Evolutionary conservation across 1,140 invertebrate species (phyloP).

Genomic region (Zaprionus inermis): DNA sequence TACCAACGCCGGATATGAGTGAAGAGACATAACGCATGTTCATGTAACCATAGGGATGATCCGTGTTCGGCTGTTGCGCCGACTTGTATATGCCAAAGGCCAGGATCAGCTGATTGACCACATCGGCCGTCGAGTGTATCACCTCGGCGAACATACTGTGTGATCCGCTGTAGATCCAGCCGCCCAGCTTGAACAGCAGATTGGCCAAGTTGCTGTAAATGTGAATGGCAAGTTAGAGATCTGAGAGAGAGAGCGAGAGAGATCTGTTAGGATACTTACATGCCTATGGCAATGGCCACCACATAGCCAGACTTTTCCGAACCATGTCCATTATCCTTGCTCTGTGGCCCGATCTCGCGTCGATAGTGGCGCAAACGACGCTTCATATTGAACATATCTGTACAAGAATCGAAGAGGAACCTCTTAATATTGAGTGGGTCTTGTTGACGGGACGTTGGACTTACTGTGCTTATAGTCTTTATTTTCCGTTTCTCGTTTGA

Average conservation of each 20-base stretch:
- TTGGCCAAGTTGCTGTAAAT: slow-evolving; percentile 93
- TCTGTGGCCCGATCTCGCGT: slow-evolving; percentile 88
- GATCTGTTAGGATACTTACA: slow-evolving; percentile 90
- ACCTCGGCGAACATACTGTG: slow-evolving; percentile 99
- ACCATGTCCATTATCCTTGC: slow-evolving; percentile 86
- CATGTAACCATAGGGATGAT: slow-evolving; percentile 97
- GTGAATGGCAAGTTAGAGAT: slow-evolving; percentile 75
- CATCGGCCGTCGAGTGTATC: slow-evolving; percentile 98
- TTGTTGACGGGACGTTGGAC: too few species aligned
- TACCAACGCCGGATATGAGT: slow-evolving; percentile 98
- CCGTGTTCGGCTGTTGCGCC: slow-evolving; percentile 92
- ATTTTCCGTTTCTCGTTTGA: slow-evolving; percentile 90
- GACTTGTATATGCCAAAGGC: slow-evolving; percentile 98
- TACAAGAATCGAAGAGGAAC: slow-evolving; percentile 45
- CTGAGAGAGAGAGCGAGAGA: neutral
- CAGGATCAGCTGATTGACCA: slow-evolving; percentile 97
- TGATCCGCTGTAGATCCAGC: slow-evolving; percentile 97
- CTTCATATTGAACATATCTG: slow-evolving; percentile 95
- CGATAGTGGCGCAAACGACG: slow-evolving; percentile 92
- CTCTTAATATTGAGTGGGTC: slow-evolving; percentile 30
- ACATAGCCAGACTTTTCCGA: slow-evolving; percentile 94
- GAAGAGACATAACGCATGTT: slow-evolving; percentile 99
- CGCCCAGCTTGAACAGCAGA: slow-evolving; percentile 94
- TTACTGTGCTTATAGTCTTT: slow-evolving; percentile 93
- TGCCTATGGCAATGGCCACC: slow-evolving; percentile 92